Evolutionary conservation across 2,797 vertebrate genomes (phyloP).

Genomic region (Squalus acanthias): DNA sequence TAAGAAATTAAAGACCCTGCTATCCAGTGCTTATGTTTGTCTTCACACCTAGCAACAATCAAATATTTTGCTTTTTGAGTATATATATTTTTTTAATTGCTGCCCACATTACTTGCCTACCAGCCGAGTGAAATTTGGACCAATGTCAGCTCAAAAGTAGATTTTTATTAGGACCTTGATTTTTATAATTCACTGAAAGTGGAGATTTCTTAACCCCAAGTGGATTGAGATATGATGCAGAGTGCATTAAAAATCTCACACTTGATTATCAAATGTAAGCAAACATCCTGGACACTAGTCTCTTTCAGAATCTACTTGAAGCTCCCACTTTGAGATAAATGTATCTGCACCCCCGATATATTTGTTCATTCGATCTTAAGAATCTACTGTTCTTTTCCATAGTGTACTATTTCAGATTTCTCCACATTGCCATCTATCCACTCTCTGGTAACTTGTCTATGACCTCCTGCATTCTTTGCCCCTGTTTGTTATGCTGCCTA

Average conservation of each 20-base stretch:
- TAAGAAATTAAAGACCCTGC: not conserved
- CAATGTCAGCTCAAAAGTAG: not conserved
- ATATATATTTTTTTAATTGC: not conserved
- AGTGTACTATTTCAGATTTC: not conserved
- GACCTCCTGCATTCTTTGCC: too few species aligned
- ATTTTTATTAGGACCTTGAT: not conserved
- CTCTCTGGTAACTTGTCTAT: not conserved
- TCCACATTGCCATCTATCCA: not conserved
- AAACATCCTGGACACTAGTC: too few species aligned
- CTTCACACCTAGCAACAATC: not conserved
- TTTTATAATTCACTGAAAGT: not conserved
- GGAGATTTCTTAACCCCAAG: too few species aligned
- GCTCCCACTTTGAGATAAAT: not conserved
- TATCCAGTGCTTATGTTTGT: not conserved
- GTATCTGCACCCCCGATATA: not conserved
- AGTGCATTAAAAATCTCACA: too few species aligned
- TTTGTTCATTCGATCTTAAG: not conserved
- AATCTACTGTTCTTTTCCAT: not conserved
- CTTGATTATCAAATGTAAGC: too few species aligned
- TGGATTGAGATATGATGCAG: too few species aligned
- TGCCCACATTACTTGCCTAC: too few species aligned
- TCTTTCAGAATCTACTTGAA: too few species aligned
- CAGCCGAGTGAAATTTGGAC: not conserved
- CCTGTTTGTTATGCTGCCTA: not conserved
- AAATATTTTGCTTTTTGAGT: not conserved